Conservation (phyloP, 2,113 vertebrate species). For the Gymnarchus niloticus region DNA sequence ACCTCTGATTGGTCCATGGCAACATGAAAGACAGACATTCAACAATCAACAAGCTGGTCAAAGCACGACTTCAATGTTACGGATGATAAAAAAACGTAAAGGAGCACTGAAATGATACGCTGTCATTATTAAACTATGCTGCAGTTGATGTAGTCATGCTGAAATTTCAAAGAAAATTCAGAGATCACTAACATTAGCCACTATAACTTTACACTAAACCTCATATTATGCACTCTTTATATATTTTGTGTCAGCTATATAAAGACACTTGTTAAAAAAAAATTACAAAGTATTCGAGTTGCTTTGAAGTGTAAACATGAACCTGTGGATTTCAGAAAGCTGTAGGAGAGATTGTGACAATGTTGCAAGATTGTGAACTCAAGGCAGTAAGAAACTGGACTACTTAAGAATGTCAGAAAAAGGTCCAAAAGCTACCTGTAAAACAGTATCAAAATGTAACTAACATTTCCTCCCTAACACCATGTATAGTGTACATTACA, state of each 20-base stretch:
- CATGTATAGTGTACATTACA: constrained; percentile 21
- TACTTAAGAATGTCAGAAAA: background rate
- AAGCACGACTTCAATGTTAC: background rate
- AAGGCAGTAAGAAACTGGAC: background rate
- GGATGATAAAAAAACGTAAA: background rate
- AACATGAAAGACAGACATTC: constrained; percentile 23
- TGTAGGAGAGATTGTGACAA: background rate
- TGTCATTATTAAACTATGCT: background rate
- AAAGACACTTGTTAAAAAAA: background rate
- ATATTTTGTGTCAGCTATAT: background rate
- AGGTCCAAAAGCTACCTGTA: background rate
- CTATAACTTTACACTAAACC: background rate
- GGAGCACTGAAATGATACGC: background rate
- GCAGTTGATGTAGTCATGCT: background rate
- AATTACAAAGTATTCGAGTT: background rate
- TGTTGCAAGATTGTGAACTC: background rate
- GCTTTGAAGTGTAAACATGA: background rate
- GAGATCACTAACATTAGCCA: constrained; percentile 4
- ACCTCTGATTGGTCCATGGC: constrained; percentile 44
- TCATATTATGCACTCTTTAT: background rate
- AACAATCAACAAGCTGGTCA: constrained; percentile 24
- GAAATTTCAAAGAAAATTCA: background rate
- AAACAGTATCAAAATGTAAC: constrained; percentile 1
- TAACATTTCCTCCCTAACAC: background rate
- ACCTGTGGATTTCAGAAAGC: background rate